phyloP scores from a whole-genome alignment of 1,140 invertebrate genomes.

The Calephelis nemesis region DNA sequence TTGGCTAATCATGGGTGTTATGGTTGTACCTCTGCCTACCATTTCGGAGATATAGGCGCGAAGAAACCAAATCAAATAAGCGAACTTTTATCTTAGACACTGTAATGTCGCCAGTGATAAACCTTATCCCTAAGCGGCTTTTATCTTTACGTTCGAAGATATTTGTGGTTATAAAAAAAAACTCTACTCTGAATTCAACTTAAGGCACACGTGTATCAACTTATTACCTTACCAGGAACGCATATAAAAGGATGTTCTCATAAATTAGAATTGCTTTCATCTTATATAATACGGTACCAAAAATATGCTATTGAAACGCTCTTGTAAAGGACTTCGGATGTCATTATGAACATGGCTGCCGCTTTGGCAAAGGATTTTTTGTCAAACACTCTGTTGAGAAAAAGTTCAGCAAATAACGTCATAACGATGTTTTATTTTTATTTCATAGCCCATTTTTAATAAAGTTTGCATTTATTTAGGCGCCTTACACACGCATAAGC shows the following conservation, averaged over 20 bases:
- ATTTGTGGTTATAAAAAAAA: too few species aligned
- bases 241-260: slow-evolving; percentile 10
- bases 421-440: slow-evolving; percentile 17
- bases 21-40: too few species aligned
- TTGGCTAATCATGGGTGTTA: too few species aligned
- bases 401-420: slow-evolving; percentile 16
- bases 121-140: too few species aligned
- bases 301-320: slow-evolving; percentile 4
- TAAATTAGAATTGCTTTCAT: slow-evolving; percentile 5
- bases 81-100: too few species aligned
- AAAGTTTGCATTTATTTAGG: background rate
- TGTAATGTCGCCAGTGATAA: too few species aligned
- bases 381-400: slow-evolving; percentile 2
- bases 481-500: too few species aligned
- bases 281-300: slow-evolving; percentile 1
- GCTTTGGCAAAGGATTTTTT: slow-evolving; percentile 12
- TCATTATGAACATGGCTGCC: slow-evolving; percentile 13
- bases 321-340: slow-evolving; percentile 16
- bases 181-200: too few species aligned
- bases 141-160: too few species aligned
- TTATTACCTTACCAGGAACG: background rate
- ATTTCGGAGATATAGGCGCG: too few species aligned
- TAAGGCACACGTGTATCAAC: background rate
- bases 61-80: too few species aligned
- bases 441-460: background rate